Percentiles rank a stretch among this genome's conserved stretches.
Conservation (phyloP, 1,140 invertebrate genomes). For the Paracyclopina nana region DNA sequence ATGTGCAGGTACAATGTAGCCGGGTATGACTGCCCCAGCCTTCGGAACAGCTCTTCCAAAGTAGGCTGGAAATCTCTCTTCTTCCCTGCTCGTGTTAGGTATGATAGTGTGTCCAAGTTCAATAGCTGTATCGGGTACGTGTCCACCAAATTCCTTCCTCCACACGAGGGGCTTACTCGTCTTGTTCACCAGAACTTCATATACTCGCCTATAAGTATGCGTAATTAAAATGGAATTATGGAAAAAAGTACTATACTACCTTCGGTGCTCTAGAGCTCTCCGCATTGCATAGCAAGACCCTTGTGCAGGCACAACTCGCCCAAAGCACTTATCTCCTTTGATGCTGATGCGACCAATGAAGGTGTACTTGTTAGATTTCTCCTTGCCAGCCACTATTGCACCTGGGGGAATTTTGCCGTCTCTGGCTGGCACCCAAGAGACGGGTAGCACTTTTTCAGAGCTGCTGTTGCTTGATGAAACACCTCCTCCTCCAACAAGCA, state of each 20-base stretch:
- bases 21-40: not conserved
- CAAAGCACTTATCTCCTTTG: not conserved
- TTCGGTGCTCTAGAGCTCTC: not conserved
- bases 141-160: not conserved
- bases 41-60: not conserved
- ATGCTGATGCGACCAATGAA: not conserved
- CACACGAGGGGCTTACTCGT: not conserved
- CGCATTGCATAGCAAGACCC: not conserved
- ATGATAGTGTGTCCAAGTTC: not conserved
- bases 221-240: too few species aligned
- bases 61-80: too few species aligned
- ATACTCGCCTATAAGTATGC: too few species aligned
- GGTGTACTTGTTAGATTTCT: not conserved
- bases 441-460: too few species aligned
- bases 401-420: not conserved
- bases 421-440: not conserved
- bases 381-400: not conserved
- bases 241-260: too few species aligned
- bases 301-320: not conserved
- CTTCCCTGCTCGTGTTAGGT: not conserved
- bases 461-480: too few species aligned
- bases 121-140: not conserved
- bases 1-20: not conserved
- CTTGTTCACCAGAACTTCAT: not conserved
- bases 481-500: too few species aligned